Percentiles rank a stretch among this genome's conserved stretches.
phyloP scores from a whole-genome alignment of 2,797 vertebrate genomes.

The Lepidocolaptes lacrymiger region DNA sequence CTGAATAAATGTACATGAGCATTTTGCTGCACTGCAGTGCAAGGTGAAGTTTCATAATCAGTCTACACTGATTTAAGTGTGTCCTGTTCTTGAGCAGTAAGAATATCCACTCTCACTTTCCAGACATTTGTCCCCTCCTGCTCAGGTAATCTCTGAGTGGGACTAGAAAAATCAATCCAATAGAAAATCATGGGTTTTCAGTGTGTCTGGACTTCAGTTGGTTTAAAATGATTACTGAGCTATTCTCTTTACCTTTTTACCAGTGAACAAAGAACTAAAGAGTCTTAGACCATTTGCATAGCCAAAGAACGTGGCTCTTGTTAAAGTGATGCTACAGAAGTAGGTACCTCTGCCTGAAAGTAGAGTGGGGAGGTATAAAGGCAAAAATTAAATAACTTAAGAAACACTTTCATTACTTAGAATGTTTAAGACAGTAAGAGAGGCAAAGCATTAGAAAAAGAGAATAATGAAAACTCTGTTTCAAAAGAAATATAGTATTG shows the following conservation, averaged over 20 bases:
- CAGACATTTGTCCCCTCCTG: not conserved
- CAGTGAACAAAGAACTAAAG: not conserved
- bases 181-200: not conserved
- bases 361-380: not conserved
- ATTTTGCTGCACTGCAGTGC: not conserved
- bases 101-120: not conserved
- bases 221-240: not conserved
- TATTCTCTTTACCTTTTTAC: not conserved
- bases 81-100: not conserved
- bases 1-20: not conserved
- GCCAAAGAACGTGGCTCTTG: not conserved
- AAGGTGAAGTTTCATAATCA: not conserved
- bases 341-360: not conserved
- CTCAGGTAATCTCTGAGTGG: not conserved
- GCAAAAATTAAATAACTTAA: not conserved
- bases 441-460: not conserved
- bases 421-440: not conserved
- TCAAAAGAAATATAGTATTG: not conserved
- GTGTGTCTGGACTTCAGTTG: not conserved
- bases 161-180: not conserved
- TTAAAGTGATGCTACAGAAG: not conserved
- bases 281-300: not conserved
- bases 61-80: not conserved
- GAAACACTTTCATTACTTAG: not conserved
- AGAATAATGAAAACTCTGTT: not conserved